Percentiles rank a stretch among this genome's conserved stretches.
Evolutionary conservation across 2,113 vertebrate genomes (phyloP).

Genomic region (Bufo bufo): DNA sequence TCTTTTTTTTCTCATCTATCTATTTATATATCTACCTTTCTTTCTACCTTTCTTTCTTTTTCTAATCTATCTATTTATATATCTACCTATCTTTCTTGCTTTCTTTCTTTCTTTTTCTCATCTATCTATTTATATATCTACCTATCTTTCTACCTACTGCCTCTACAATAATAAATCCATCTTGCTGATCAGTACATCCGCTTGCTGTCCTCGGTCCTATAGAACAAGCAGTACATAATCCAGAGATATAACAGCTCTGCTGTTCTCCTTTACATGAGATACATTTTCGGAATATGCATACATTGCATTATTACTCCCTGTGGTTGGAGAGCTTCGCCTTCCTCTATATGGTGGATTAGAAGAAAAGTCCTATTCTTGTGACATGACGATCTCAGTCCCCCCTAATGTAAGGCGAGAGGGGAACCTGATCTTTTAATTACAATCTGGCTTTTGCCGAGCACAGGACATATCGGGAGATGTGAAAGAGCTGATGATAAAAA

Average conservation of each 20-base stretch:
- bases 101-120: not conserved
- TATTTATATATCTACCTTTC: not conserved
- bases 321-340: not conserved
- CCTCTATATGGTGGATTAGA: slow-evolving; percentile 9
- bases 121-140: not conserved
- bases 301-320: not conserved
- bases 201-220: not conserved
- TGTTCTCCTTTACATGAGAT: not conserved
- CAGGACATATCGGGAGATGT: slow-evolving; percentile 7
- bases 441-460: slow-evolving; percentile 14
- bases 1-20: not conserved
- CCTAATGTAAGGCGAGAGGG: slow-evolving; percentile 29
- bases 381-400: not conserved
- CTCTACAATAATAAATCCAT: not conserved
- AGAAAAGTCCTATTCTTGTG: slow-evolving; percentile 9
- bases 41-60: too few relatives aligned
- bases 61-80: not conserved
- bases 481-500: slow-evolving; percentile 49
- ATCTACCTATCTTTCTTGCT: not conserved
- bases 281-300: not conserved
- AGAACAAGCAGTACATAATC: not conserved
- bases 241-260: not conserved
- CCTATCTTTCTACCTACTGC: not conserved
- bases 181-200: not conserved
- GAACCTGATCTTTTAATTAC: slow-evolving; percentile 46